Evolutionary conservation across 1,140 invertebrate genomes (phyloP).

Genomic region (Olivierus martensii): DNA sequence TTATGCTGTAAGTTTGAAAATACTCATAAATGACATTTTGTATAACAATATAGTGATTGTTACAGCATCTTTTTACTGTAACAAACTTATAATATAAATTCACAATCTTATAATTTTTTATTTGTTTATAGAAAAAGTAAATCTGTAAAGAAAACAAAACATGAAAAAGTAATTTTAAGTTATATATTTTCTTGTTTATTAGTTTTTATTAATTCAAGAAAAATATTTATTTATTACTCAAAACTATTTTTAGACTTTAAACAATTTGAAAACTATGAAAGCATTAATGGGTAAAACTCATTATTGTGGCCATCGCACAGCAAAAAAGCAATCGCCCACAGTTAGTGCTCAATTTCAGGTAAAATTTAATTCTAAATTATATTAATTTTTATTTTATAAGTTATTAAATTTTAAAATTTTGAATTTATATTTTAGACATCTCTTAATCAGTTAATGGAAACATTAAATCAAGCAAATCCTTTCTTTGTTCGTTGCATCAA

Average conservation of each 20-base stretch:
- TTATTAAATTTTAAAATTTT: too few relatives aligned
- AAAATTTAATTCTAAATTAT: neutral
- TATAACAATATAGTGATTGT: too few relatives aligned
- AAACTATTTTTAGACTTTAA: slow-evolving; percentile 36
- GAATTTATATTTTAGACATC: slow-evolving; percentile 40
- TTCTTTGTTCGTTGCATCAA: slow-evolving; percentile 97
- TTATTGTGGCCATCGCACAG: slow-evolving; percentile 1
- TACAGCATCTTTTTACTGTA: too few relatives aligned
- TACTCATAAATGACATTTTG: neutral
- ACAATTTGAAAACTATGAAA: slow-evolving; percentile 80
- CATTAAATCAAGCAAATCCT: slow-evolving; percentile 84
- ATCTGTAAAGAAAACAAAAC: neutral
- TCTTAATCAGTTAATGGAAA: slow-evolving; percentile 79
- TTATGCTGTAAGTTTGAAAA: slow-evolving; percentile 18
- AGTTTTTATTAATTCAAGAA: too few relatives aligned
- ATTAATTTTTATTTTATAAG: too few relatives aligned
- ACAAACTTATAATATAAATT: neutral
- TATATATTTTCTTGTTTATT: too few relatives aligned
- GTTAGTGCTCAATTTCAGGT: slow-evolving; percentile 86
- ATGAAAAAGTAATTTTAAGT: neutral
- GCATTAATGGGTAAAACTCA: slow-evolving; percentile 46
- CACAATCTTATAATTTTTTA: neutral
- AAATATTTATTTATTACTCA: too few relatives aligned
- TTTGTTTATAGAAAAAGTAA: neutral
- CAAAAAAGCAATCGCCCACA: slow-evolving; percentile 41